Base-by-base conservation (phyloP, 2,888 invertebrate genomes). In the Acleris sparsana region DNA sequence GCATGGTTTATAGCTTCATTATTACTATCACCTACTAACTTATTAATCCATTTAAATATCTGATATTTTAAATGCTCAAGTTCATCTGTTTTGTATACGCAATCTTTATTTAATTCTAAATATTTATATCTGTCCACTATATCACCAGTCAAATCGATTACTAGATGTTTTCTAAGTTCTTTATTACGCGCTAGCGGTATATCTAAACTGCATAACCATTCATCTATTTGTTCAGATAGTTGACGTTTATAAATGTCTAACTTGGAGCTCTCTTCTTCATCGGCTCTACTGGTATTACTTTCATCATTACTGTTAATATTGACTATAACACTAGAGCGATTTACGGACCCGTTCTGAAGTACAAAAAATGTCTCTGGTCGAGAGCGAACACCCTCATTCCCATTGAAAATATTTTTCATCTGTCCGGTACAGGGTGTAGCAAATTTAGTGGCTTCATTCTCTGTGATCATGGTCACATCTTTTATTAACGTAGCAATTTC, bases 11-110 rank as follows among this genome's bases (percentile, higher is more conserved):
- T 71, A 2, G 79, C 78, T 59, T 80, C 74, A 22, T 73, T 74
- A 62, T 82, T 80, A 22, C 83, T 71, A 62, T 81, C 81, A 1
- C 79, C 80, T 2, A 78, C 75, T n/a, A 87, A 70, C 69, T 85
- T 88, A 63, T 83, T 82, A 2, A 87, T 76, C 85, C 85, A 88
- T 80, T 88, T 89, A 68, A 84, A 89, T 71, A 90, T 86, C 46
- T 85, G 87, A 76, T 84, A 89, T 64, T 84, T 87, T 17, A 90
- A 76, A 73, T 84, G 73, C 69, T 88, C 86, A 43, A 89, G 62
- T 69, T 89, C 88, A 43, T 82, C 79, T 67, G 71, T 69, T 0
- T 80, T 75, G 16, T 77, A 69, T 3, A 70, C 70, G 49, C 56
- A 73, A 16, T 67, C 70, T 0, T 70, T 64, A 67, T 85, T 85